phyloP scores from a whole-genome alignment of 2,888 invertebrate species.

The Tenthredo amoena region DNA sequence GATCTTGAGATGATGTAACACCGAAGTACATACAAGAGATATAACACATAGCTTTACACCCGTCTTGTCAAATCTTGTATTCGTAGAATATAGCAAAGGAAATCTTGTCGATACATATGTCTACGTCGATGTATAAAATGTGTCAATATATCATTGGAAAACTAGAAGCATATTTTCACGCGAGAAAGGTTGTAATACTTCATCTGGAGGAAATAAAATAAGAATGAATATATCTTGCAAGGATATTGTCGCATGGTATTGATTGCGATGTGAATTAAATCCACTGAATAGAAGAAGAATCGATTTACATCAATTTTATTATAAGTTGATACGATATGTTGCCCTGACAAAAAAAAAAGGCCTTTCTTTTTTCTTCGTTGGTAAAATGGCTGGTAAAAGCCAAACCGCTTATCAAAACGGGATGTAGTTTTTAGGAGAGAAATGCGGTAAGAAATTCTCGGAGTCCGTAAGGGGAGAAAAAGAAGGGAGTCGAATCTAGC shows the following conservation, averaged over 20 bases:
- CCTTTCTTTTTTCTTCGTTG: background rate
- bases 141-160: background rate
- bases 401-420: slow-evolving; percentile 17
- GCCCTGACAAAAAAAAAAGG: background rate
- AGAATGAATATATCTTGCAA: background rate
- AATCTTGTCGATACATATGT: background rate
- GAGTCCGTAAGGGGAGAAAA: background rate
- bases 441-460: background rate
- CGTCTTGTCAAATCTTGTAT: background rate
- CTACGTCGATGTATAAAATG: background rate
- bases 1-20: background rate
- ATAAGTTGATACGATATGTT: background rate
- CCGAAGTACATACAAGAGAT: too few species aligned
- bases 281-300: background rate
- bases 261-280: background rate
- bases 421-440: background rate
- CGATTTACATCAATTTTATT: background rate
- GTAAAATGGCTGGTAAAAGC: background rate
- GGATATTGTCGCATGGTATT: background rate
- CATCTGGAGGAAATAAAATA: background rate
- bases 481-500: background rate
- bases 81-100: background rate
- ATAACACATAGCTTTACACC: too few species aligned
- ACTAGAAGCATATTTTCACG: background rate
- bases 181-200: background rate